Base-by-base conservation (phyloP, 2,888 invertebrate genomes). In the Pyralis farinalis region DNA sequence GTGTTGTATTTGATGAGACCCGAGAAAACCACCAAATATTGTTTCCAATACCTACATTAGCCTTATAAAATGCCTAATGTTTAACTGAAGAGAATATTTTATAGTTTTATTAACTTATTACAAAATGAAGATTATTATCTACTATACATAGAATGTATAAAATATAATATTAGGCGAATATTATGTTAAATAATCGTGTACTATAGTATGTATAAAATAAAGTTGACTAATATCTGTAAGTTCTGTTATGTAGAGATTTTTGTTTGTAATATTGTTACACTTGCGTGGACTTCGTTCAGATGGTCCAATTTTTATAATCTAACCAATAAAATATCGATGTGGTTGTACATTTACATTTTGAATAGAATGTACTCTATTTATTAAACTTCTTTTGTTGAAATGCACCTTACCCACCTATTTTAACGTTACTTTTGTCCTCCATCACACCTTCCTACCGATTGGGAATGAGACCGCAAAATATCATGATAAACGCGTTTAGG, bases 31-130 rank as follows among this genome's bases (percentile, higher is more conserved):
- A 84, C 86, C 86, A 88, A 88, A 87, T 86, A 87, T 86, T 78
- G 77, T 86, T 86, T 85, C 76, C 81, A 77, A 77, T 78, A 83
- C 74, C 76, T 81, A 68, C 85, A 78, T 84, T 87, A 88, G 86
- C 86, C 85, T 85, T 87, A 87, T 76, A 67, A 74, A 79, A 78
- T 82, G 84, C 86, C 85, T 87, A 84, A 84, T 76, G 75, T 82
- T 82, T 82, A 77, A 80, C 74, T 79, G 82, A 84, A 84, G 79
- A 83, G 75, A 77, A 85, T 84, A 85, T 87, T 86, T 85, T 87
- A 87, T 87, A 86, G 82, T 87, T 86, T 85, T 87, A 88, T 87
- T 88, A 88, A 88, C 87, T 88, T 88, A 87, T 87, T 85, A 86
- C 78, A 82, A 84, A 83, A 75, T 80, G 73, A 80, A 80, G 74